phyloP scores from a whole-genome alignment of 2,113 vertebrate genomes.

The Hippocampus comes region DNA sequence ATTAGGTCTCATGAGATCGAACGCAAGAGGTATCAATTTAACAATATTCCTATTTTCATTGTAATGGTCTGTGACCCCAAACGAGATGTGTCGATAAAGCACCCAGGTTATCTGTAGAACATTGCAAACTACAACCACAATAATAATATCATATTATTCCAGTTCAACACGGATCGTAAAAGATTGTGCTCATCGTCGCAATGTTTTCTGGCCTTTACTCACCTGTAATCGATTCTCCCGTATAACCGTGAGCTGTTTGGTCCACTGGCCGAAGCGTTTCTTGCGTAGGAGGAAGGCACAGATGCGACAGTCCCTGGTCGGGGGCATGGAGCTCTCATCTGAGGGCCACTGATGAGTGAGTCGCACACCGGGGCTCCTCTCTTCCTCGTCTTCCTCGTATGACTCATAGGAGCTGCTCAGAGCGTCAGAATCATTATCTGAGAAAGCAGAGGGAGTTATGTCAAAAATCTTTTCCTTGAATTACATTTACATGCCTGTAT shows the following conservation, averaged over 20 bases:
- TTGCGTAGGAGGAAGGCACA: slow-evolving; percentile 95
- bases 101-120: background rate
- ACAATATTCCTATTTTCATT: background rate
- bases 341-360: slow-evolving; percentile 93
- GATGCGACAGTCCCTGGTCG: slow-evolving; percentile 88
- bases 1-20: background rate
- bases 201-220: slow-evolving; percentile 1
- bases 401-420: slow-evolving; percentile 98
- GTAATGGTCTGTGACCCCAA: background rate
- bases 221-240: slow-evolving; percentile 91
- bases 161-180: background rate
- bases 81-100: background rate
- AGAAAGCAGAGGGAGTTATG: background rate
- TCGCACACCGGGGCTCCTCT: slow-evolving; percentile 72
- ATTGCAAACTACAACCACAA: background rate
- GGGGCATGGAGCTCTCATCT: slow-evolving; percentile 86
- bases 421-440: slow-evolving; percentile 95
- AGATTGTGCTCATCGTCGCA: background rate
- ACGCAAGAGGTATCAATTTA: background rate
- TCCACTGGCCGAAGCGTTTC: slow-evolving; percentile 97
- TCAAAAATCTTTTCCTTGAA: background rate
- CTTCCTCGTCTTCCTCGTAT: slow-evolving; percentile 94
- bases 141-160: background rate
- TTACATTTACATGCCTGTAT: background rate
- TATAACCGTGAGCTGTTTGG: slow-evolving; percentile 93